A percentile compares a stretch with the other conserved stretches of the same genome.
Evolutionary conservation across 2,113 vertebrate species (phyloP).

Genomic region (Hemiscyllium ocellatum): DNA sequence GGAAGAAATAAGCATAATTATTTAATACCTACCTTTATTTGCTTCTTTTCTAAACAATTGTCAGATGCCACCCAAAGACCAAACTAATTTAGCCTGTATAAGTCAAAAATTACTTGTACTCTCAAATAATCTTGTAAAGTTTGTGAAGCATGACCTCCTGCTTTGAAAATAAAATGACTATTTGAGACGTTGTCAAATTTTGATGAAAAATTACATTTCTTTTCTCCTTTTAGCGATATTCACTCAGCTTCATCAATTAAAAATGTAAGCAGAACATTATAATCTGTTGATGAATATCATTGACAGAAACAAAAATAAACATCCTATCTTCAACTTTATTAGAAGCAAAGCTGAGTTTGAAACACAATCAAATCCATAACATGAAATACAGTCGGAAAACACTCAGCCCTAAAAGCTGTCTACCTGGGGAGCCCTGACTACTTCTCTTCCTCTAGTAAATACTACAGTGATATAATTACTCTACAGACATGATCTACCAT

Average conservation of each 20-base stretch:
- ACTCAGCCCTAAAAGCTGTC: not conserved
- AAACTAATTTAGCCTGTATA: not conserved
- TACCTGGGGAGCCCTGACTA: not conserved
- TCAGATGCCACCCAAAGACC: not conserved
- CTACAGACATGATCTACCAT: not conserved
- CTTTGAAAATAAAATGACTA: not conserved
- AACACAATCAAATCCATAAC: not conserved
- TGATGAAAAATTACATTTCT: not conserved
- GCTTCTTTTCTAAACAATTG: not conserved
- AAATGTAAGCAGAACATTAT: not conserved
- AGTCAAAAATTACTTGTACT: not conserved
- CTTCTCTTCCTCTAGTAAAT: not conserved
- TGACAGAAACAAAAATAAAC: not conserved
- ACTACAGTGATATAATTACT: conserved; percentile 3
- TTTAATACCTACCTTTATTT: not conserved
- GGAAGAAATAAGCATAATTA: not conserved
- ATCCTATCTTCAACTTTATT: not conserved
- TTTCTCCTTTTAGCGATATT: not conserved
- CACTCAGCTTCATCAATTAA: not conserved
- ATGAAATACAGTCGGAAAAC: not conserved
- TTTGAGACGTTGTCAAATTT: not conserved
- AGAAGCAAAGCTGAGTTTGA: not conserved
- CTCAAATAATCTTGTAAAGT: not conserved
- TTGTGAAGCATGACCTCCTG: not conserved
- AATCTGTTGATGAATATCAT: not conserved